Evolutionary conservation across 2,888 invertebrate genomes (phyloP).

Genomic region (Busseola fusca): DNA sequence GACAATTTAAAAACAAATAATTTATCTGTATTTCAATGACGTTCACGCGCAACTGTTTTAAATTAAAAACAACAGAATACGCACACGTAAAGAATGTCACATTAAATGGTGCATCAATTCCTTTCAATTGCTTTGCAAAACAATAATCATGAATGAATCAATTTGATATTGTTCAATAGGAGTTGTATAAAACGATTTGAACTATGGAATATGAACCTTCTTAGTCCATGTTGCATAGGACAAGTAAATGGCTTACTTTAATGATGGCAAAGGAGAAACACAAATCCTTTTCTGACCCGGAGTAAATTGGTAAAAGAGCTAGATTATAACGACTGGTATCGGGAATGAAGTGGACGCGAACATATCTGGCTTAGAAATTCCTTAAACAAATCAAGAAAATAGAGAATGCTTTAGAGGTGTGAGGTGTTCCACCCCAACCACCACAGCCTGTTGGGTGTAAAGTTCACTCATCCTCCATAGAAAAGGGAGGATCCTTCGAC

Average conservation of each 20-base stretch:
- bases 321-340: background rate
- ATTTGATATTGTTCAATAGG: background rate
- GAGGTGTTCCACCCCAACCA: no score
- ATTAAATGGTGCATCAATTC: conserved; percentile 22
- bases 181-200: background rate
- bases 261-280: background rate
- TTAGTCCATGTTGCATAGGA: background rate
- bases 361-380: background rate
- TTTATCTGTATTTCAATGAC: conserved; percentile 36
- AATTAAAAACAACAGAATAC: conserved; percentile 16
- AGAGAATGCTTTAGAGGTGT: no score
- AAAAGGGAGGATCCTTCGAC: no score
- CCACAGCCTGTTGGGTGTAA: no score
- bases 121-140: conserved; percentile 33
- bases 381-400: background rate
- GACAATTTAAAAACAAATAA: conserved; percentile 7
- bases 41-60: conserved; percentile 22
- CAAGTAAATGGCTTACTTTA: background rate
- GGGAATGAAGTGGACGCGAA: background rate
- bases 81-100: background rate
- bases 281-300: background rate
- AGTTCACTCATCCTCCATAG: no score
- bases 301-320: background rate
- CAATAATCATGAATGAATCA: background rate
- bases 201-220: background rate